Conservation (phyloP, 2,888 invertebrate genomes). For the Drosophila ochracea region DNA sequence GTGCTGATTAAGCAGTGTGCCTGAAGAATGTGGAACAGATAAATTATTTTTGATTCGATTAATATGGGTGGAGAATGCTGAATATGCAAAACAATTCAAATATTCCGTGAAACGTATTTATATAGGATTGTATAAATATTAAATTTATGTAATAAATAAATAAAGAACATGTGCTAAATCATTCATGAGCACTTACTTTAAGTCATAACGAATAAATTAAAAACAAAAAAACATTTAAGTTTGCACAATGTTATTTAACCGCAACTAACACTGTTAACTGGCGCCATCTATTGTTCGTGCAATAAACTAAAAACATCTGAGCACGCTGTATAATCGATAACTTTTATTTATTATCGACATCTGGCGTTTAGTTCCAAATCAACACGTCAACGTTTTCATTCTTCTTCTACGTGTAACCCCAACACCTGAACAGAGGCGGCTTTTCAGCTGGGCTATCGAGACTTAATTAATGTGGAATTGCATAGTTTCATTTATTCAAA, state of each 20-base stretch:
- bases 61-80: conserved; percentile 14
- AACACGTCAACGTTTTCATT: conserved; percentile 69
- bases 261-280: conserved; percentile 3
- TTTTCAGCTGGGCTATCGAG: conserved; percentile 23
- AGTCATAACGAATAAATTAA: not conserved
- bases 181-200: not conserved
- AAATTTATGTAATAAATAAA: not conserved
- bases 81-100: conserved; percentile 2
- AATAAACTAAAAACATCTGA: conserved; percentile 11
- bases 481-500: conserved; percentile 38
- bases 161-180: not conserved
- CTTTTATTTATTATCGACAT: conserved; percentile 30
- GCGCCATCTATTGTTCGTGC: conserved; percentile 30
- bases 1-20: conserved; percentile 30
- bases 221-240: not conserved
- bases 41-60: conserved; percentile 9
- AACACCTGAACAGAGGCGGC: conserved; percentile 58
- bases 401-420: conserved; percentile 51
- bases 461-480: conserved; percentile 32
- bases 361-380: conserved; percentile 53
- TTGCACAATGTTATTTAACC: conserved; percentile 20
- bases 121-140: not conserved
- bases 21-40: conserved; percentile 27
- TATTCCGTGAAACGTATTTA: not conserved
- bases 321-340: conserved; percentile 29